A percentile compares a stretch with the other conserved stretches of the same genome.
These are phyloP conservation scores for Drosophila kanapiae DNA, from an alignment of 1,140 invertebrate genomes.

Conservation along the genomic window DNA sequence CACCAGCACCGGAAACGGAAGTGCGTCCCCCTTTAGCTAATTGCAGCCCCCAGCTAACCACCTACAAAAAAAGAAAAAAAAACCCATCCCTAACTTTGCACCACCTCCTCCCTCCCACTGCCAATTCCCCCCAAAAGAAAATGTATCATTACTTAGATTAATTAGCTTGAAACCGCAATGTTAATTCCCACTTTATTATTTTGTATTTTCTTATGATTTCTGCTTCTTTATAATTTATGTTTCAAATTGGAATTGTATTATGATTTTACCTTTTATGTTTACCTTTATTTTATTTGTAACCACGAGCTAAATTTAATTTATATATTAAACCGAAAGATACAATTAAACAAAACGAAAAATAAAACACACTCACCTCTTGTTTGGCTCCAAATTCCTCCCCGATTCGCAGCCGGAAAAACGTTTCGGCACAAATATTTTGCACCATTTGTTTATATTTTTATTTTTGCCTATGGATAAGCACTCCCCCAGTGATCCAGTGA, in stretches of 20 bases:
- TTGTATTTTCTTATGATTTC: slow-evolving; percentile 43
- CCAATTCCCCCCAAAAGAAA: slow-evolving; percentile 14
- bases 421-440: slow-evolving; percentile 34
- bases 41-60: slow-evolving; percentile 38
- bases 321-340: slow-evolving; percentile 59
- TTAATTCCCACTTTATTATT: slow-evolving; percentile 40
- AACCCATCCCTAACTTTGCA: slow-evolving; percentile 14
- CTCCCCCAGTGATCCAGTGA: slow-evolving; percentile 15
- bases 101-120: slow-evolving; percentile 2
- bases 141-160: slow-evolving; percentile 69
- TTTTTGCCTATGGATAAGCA: slow-evolving; percentile 41
- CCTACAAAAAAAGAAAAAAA: slow-evolving; percentile 31
- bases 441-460: slow-evolving; percentile 45
- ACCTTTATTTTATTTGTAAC: slow-evolving; percentile 57
- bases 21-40: slow-evolving; percentile 67
- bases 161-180: slow-evolving; percentile 66
- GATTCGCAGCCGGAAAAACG: slow-evolving; percentile 1
- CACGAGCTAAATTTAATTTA: slow-evolving; percentile 62
- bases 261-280: slow-evolving; percentile 47
- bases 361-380: slow-evolving; percentile 27
- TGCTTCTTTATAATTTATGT: slow-evolving; percentile 51
- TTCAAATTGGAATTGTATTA: slow-evolving; percentile 56
- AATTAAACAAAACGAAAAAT: slow-evolving; percentile 35
- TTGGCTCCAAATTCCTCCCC: slow-evolving; percentile 26
- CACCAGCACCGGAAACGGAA: slow-evolving; percentile 74